A percentile compares a stretch with the other conserved stretches of the same genome.
Evolutionary conservation across 2,888 invertebrate genomes (phyloP).

Genomic region (Eurytoma adleriae): DNA sequence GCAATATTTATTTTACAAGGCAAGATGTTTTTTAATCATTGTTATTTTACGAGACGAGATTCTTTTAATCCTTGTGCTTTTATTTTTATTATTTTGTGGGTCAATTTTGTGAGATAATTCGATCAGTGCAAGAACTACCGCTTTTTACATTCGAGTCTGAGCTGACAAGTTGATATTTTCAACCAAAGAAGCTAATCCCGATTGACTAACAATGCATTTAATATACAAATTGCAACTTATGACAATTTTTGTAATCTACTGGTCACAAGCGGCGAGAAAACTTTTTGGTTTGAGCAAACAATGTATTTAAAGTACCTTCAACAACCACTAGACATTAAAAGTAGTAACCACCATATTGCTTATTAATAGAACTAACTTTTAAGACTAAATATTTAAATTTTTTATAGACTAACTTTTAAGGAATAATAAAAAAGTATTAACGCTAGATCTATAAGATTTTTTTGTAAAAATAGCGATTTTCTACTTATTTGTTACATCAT

Average conservation of each 20-base stretch:
- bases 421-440: conserved; percentile 53
- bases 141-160: conserved; percentile 49
- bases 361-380: conserved; percentile 46
- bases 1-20: too few relatives aligned
- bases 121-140: conserved; percentile 40
- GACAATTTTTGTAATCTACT: neutral
- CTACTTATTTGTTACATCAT: conserved; percentile 35
- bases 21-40: too few relatives aligned
- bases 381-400: conserved; percentile 46
- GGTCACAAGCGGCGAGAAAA: conserved; percentile 6
- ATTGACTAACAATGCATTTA: conserved; percentile 11
- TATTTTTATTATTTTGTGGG: too few relatives aligned
- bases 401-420: conserved; percentile 52
- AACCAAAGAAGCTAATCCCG: conserved; percentile 11
- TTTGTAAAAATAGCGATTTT: conserved; percentile 50
- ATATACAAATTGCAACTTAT: neutral
- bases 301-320: conserved; percentile 29
- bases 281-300: conserved; percentile 13
- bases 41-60: too few relatives aligned
- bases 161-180: conserved; percentile 8
- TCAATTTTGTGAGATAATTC: conserved; percentile 13
- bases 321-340: conserved; percentile 21
- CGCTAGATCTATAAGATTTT: conserved; percentile 41
- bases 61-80: too few relatives aligned
- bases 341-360: conserved; percentile 32